Evolutionary conservation across 2,797 vertebrate genomes (phyloP).

Genomic region (Antrozous pallidus): DNA sequence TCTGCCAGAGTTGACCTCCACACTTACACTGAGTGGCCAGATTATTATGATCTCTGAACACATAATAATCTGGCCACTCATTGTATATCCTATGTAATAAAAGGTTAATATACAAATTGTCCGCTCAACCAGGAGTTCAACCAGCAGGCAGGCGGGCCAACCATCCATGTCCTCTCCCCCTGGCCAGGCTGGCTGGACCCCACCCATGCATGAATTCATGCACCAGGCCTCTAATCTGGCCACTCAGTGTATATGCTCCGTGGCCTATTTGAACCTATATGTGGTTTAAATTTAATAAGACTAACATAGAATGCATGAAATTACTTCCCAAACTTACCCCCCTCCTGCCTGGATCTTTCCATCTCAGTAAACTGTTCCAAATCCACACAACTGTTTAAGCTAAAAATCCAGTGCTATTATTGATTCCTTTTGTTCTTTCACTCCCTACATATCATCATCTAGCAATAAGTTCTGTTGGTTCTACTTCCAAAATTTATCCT

Average conservation of each 20-base stretch:
- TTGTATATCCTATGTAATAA: no score
- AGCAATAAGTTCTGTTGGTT: background rate
- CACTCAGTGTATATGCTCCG: background rate
- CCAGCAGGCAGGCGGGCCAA: no score
- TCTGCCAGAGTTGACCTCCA: background rate
- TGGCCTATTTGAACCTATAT: background rate
- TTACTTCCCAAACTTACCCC: background rate
- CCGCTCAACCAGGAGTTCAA: no score
- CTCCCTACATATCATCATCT: background rate
- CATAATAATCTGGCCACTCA: no score
- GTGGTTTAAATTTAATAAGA: background rate
- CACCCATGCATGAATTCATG: no score
- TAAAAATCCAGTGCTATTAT: background rate
- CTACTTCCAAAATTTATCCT: background rate
- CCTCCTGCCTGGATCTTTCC: background rate
- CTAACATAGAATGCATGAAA: background rate
- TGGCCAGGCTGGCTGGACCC: no score
- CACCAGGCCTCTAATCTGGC: no score
- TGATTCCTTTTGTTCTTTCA: background rate
- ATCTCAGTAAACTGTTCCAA: background rate
- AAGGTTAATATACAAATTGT: no score
- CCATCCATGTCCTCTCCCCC: no score
- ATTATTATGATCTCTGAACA: no score
- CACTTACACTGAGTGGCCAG: no score
- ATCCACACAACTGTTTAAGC: background rate